A percentile compares a stretch with the other conserved stretches of the same genome.
Evolutionary conservation across 1,140 invertebrate species (phyloP).

Genomic region (Oncopodura yosiiana): DNA sequence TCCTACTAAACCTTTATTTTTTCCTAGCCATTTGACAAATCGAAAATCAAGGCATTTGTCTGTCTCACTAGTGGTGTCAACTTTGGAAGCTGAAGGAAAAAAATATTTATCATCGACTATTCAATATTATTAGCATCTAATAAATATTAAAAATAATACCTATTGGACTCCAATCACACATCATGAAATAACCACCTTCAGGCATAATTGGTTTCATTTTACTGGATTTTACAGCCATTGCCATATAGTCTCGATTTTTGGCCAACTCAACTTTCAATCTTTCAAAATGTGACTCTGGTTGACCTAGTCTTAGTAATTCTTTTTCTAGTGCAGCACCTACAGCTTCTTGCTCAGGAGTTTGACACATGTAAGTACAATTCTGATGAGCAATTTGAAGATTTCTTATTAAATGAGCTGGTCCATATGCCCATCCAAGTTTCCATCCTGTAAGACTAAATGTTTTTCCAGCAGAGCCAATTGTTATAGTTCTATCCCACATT

Average conservation of each 20-base stretch:
- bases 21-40: slow-evolving; percentile 92
- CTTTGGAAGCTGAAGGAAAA: not conserved
- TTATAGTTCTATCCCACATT: slow-evolving; percentile 97
- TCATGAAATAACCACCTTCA: slow-evolving; percentile 93
- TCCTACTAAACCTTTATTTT: slow-evolving; percentile 80
- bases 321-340: slow-evolving; percentile 79
- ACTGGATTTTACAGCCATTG: slow-evolving; percentile 60
- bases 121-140: not conserved
- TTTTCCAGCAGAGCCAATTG: slow-evolving; percentile 94
- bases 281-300: slow-evolving; percentile 75
- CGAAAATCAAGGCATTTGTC: slow-evolving; percentile 72
- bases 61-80: slow-evolving; percentile 41
- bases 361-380: slow-evolving; percentile 82
- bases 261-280: slow-evolving; percentile 65
- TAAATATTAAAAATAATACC: slow-evolving; percentile 36
- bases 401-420: slow-evolving; percentile 62
- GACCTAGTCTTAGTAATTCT: slow-evolving; percentile 60
- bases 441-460: slow-evolving; percentile 88
- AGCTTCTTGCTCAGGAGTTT: slow-evolving; percentile 82
- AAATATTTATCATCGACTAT: not conserved
- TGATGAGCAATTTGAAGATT: slow-evolving; percentile 87
- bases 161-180: slow-evolving; percentile 78
- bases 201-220: slow-evolving; percentile 87
- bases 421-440: slow-evolving; percentile 96
- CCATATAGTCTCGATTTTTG: slow-evolving; percentile 76